Evolutionary conservation across 2,113 vertebrate species (phyloP), one percentile per base, ranked within the genome.

Genomic region (Gallinago jamesoni): DNA sequence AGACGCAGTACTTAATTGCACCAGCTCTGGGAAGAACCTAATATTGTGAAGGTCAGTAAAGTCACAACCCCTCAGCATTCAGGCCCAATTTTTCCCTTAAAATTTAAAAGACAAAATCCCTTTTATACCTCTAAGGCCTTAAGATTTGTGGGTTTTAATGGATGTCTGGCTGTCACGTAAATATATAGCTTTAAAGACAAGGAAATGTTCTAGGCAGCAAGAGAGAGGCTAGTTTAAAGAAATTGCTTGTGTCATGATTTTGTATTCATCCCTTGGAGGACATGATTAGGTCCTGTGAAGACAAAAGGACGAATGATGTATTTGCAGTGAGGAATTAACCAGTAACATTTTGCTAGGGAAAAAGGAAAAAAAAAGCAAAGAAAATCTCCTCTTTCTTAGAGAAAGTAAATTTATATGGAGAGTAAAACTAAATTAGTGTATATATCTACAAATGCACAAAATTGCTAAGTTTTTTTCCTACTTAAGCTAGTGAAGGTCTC

Each of bases 221-320:
- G 74, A 78, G 64, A 63, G 81, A 92, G 30, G 88, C 79, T 74
- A 27, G 64, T 90, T 87, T 86, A 67, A 95, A 93, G 75, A 80
- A 70, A 87, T 81, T 67, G 48, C 63, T 93, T 87, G 64, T 90
- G 82, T 93, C 69, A 18, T 86, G 84, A 81, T 77, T 95, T 93
- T 1, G 0, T 64, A 69, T 91, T 88, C 75, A 77, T 80, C 50
- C 75, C 76, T 92, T 35, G 56, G 87, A 94, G 84, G 79, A 64
- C 50, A 85, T 91, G n/a, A 90, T 92, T 83, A 88, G 82, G 87
- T 94, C 73, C 59, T 90, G 21, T 83, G 76, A 96, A 94, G 90
- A 90, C 50, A 85, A 86, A 85, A 96, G 67, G 67, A 59, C 19
- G 33, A 80, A 70, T 83, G 23, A 47, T 77, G 16, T 27, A n/a